These are phyloP conservation scores for Pseudolycoriella hygida DNA, from an alignment of 2,888 invertebrate species.

Conservation along the genomic window DNA sequence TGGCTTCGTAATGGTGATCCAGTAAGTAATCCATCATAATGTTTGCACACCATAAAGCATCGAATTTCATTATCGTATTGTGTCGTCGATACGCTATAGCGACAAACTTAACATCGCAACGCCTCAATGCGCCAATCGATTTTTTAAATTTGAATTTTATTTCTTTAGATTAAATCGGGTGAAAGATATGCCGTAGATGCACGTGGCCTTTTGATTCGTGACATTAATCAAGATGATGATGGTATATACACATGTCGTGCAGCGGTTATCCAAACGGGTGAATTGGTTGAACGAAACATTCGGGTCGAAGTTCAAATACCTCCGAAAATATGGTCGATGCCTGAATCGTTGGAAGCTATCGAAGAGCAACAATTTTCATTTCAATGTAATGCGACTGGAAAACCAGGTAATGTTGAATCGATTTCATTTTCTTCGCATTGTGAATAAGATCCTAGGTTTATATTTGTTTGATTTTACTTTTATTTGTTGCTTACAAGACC, in stretches of 20 bases:
- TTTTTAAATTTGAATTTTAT: conserved; percentile 1
- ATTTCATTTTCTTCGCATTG: no score
- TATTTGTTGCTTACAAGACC: no score
- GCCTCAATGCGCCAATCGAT: conserved; percentile 1
- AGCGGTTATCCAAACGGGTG: conserved; percentile 65
- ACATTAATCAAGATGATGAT: conserved; percentile 65
- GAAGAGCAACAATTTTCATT: conserved; percentile 66
- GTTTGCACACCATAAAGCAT: no score
- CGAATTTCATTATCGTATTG: no score
- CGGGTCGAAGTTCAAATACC: conserved; percentile 53
- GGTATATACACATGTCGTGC: conserved; percentile 76
- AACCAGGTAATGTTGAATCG: no score
- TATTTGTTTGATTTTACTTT: no score
- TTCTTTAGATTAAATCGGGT: conserved; percentile 40
- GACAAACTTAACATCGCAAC: no score
- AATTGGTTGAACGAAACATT: conserved; percentile 57
- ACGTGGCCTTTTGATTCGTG: conserved; percentile 58
- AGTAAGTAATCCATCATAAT: conserved; percentile 25
- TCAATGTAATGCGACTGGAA: conserved; percentile 62
- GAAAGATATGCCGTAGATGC: conserved; percentile 56
- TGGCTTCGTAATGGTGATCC: conserved; percentile 66
- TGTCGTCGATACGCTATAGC: no score
- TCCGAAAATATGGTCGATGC: conserved; percentile 49
- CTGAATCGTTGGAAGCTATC: conserved; percentile 44
- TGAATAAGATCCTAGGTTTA: no score